A percentile compares a stretch with the other conserved stretches of the same genome.
These are phyloP conservation scores for Selene dorsalis DNA, from an alignment of 2,797 vertebrate species.

Conservation along the genomic window DNA sequence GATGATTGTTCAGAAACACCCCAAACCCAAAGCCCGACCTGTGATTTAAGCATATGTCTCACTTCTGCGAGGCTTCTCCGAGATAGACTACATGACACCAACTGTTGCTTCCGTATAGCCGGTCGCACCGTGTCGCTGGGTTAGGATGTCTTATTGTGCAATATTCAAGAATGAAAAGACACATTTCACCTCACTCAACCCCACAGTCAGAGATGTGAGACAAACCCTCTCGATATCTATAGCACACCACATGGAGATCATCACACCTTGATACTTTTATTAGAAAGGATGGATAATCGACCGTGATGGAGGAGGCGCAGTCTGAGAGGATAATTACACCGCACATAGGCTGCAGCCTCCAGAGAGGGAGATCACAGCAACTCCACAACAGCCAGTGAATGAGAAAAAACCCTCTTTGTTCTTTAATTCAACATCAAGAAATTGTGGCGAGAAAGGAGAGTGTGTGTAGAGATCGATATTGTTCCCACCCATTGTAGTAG, in stretches of 20 bases:
- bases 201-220: neutral
- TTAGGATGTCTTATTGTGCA: neutral
- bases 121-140: slow-evolving; percentile 4
- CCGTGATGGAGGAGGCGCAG: slow-evolving; percentile 3
- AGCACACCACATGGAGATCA: neutral
- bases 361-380: neutral
- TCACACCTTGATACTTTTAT: neutral
- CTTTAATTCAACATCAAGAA: neutral
- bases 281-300: neutral
- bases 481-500: slow-evolving; percentile 53
- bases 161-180: slow-evolving; percentile 1
- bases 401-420: neutral
- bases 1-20: slow-evolving; percentile 11
- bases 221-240: neutral
- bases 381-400: slow-evolving; percentile 1
- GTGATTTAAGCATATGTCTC: neutral
- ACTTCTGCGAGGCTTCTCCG: neutral
- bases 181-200: neutral
- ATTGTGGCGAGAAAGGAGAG: neutral
- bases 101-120: slow-evolving; percentile 69
- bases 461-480: neutral
- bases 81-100: slow-evolving; percentile 39
- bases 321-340: neutral
- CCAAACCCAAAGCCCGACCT: neutral
- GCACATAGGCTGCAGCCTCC: neutral